Percentiles rank a stretch among this genome's conserved stretches.
Conservation (phyloP, 2,797 vertebrate species). For the Sparus aurata region DNA sequence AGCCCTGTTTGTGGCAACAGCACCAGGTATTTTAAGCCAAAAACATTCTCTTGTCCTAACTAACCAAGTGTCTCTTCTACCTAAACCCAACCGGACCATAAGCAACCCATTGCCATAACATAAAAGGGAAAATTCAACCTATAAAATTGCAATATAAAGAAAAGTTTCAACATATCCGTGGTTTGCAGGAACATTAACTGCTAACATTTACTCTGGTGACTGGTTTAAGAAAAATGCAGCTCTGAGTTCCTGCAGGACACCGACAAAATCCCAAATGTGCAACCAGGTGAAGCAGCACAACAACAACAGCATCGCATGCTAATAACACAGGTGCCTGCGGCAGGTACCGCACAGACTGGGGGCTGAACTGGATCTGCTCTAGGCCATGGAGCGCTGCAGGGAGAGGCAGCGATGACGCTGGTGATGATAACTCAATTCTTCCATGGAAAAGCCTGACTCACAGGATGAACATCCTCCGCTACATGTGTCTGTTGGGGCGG, state of each 20-base stretch:
- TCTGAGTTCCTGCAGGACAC: background rate
- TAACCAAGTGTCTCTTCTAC: no score
- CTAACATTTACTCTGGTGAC: no score
- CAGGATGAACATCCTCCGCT: slow-evolving; percentile 57
- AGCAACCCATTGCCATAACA: no score
- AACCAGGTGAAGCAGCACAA: background rate
- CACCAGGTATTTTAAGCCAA: no score
- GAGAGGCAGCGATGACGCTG: slow-evolving; percentile 18
- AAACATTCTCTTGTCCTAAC: no score
- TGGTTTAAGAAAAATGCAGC: background rate
- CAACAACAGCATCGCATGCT: background rate
- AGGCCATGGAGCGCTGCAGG: slow-evolving; percentile 12
- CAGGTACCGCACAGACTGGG: slow-evolving; percentile 24
- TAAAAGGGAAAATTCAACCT: no score
- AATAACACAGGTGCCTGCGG: slow-evolving; percentile 25
- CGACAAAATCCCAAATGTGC: background rate
- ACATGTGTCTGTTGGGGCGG: slow-evolving; percentile 59
- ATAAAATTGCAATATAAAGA: no score
- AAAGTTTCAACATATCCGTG: no score
- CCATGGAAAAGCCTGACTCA: slow-evolving; percentile 72
- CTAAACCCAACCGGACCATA: no score
- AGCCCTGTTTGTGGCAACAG: no score
- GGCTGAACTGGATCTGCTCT: slow-evolving; percentile 15
- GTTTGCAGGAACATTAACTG: no score
- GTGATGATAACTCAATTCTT: slow-evolving; percentile 62